Conservation (phyloP, 2,797 vertebrate genomes). For the Sparus aurata region DNA sequence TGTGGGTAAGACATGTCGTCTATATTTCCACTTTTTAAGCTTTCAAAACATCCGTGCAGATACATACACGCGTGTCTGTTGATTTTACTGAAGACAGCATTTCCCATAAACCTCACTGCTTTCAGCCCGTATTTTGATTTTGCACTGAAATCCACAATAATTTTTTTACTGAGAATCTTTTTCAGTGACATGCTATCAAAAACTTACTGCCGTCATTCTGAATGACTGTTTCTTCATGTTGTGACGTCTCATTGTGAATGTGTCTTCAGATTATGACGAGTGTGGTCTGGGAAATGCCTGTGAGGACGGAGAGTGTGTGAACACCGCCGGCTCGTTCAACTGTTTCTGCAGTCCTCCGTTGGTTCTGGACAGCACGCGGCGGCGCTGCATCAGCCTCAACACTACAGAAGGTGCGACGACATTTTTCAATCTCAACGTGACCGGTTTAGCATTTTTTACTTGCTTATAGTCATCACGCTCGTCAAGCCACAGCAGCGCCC, state of each 20-base stretch:
- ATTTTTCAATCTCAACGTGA: neutral
- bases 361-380: conserved; percentile 80
- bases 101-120: conserved; percentile 2
- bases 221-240: too few relatives aligned
- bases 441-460: neutral
- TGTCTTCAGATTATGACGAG: conserved; percentile 84
- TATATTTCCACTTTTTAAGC: neutral
- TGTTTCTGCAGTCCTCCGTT: conserved; percentile 88
- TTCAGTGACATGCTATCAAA: too few relatives aligned
- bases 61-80: neutral
- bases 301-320: conserved; percentile 84
- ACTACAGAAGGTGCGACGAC: conserved; percentile 78
- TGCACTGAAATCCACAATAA: neutral
- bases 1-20: conserved; percentile 79
- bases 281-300: conserved; percentile 79
- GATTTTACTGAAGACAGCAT: neutral
- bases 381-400: conserved; percentile 81
- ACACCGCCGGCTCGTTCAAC: conserved; percentile 86
- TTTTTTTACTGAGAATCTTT: too few relatives aligned
- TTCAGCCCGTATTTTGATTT: conserved; percentile 5
- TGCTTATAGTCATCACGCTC: too few relatives aligned
- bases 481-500: too few relatives aligned
- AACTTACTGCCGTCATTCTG: too few relatives aligned
- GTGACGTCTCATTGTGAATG: conserved; percentile 3
- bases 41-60: neutral